Evolutionary conservation across 1,140 invertebrate genomes (phyloP).

Genomic region (Solen grandis): DNA sequence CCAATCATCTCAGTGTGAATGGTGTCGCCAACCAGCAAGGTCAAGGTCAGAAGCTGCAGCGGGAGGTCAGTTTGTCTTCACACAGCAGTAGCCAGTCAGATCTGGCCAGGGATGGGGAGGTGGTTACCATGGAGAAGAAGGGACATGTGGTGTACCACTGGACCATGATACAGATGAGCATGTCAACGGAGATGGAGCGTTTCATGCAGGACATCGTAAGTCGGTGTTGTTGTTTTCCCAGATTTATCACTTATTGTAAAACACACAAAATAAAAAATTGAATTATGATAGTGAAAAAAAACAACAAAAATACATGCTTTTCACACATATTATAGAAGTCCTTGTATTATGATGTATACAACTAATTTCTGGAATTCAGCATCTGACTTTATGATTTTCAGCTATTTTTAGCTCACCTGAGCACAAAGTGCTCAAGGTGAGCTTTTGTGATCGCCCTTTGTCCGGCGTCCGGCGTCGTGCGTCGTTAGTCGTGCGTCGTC

Average conservation of each 20-base stretch:
- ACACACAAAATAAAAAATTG: too few species aligned
- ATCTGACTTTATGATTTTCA: too few species aligned
- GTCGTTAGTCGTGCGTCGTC: too few species aligned
- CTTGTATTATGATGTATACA: too few species aligned
- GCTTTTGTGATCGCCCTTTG: too few species aligned
- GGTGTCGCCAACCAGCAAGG: slow-evolving; percentile 16
- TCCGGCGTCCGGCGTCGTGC: too few species aligned
- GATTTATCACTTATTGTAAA: not conserved
- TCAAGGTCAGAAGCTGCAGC: slow-evolving; percentile 14
- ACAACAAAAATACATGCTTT: too few species aligned
- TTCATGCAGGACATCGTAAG: slow-evolving; percentile 76
- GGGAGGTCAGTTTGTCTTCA: slow-evolving; percentile 56
- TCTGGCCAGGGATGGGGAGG: slow-evolving; percentile 15
- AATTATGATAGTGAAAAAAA: too few species aligned
- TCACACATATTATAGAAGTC: too few species aligned
- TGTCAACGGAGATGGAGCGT: slow-evolving; percentile 67
- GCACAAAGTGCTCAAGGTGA: too few species aligned
- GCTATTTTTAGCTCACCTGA: too few species aligned
- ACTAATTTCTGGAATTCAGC: too few species aligned
- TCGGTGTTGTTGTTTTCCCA: slow-evolving; percentile 14
- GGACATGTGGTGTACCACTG: slow-evolving; percentile 74
- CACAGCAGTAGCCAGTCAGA: slow-evolving; percentile 62
- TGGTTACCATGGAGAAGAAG: slow-evolving; percentile 55
- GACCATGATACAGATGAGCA: slow-evolving; percentile 70
- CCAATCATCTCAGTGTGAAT: not conserved